Base-by-base conservation (phyloP, 2,113 vertebrate genomes). In the Sigmodon hispidus region DNA sequence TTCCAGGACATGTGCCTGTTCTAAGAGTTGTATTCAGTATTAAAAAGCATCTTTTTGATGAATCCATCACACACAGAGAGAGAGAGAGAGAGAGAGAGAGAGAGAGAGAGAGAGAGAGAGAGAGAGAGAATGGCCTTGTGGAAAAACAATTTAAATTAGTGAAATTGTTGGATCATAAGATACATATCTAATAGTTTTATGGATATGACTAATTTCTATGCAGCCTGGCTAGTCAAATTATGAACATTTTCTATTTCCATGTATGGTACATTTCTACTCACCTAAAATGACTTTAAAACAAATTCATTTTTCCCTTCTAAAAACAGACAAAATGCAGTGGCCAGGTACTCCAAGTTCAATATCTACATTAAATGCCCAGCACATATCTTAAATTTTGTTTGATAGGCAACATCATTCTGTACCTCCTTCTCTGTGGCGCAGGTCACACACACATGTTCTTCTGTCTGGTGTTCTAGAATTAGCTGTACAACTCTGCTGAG, bases 401-500 rank as follows among this genome's bases (percentile, higher is more conserved):
- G 0, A n/a, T 34, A 21, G 80, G 45, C 12, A 50, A 81, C 75
- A 92, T 43, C 8, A 83, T 73, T 48, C 65, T 69, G 22, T 72
- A 67, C 22, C 36, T 88, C 34, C n/a, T n/a, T 45, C 11, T 36
- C 26, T 80, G 10, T 34, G 70, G 61, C 26, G 5, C 36, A 80
- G 36, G 67, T 65, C 34, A n/a, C 52, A 72, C n/a, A 43, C 36
- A 17, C 50, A 70, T n/a, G n/a, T 1, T 59, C 69, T 77, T 75
- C 76, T 80, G 45, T 36, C 57, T 72, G 61, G 31, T 21, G 50
- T 86, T 95, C 95, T 96, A 69, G 94, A 95, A 90, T 94, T 96
- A 93, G 89, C 91, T 96, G 91, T 55, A 79, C 55, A 55, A 34
- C 81, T 95, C 65, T 91, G 52, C 40, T 65, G 90, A 90, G 84